Conservation (phyloP, 1,140 invertebrate genomes). For the Bombus sylvicola region DNA sequence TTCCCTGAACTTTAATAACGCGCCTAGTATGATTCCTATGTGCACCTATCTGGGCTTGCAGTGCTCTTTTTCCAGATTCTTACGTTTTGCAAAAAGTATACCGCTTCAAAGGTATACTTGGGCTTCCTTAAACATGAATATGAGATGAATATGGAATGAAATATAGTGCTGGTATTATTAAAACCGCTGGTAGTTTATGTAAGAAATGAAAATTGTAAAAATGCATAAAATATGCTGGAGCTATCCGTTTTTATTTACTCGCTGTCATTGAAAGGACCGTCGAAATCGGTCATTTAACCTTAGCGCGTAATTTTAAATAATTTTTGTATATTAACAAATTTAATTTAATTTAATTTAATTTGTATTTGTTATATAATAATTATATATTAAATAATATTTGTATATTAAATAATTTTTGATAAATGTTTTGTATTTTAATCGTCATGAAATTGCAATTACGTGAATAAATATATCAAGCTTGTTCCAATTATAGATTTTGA, state of each 20-base stretch:
- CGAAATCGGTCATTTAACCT: too few relatives aligned
- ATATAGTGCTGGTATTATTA: not conserved
- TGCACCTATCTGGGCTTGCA: not conserved
- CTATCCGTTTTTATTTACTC: not conserved
- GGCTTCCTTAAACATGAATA: not conserved
- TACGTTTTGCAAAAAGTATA: not conserved
- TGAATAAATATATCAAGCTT: too few relatives aligned
- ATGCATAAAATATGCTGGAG: not conserved
- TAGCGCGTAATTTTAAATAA: too few relatives aligned
- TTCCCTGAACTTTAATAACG: constrained; percentile 33
- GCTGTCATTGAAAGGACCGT: not conserved
- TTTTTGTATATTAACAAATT: too few relatives aligned
- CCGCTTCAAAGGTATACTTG: too few relatives aligned
- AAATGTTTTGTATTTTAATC: too few relatives aligned
- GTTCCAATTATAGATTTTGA: too few relatives aligned
- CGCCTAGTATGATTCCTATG: not conserved
- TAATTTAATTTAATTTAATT: too few relatives aligned
- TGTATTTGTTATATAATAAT: too few relatives aligned
- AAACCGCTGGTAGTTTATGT: not conserved
- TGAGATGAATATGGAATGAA: not conserved
- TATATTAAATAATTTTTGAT: too few relatives aligned
- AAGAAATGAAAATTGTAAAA: not conserved
- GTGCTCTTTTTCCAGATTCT: not conserved
- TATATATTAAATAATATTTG: too few relatives aligned
- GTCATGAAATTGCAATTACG: too few relatives aligned